Evolutionary conservation across 2,113 vertebrate species (phyloP).

Genomic region (Mirounga angustirostris): DNA sequence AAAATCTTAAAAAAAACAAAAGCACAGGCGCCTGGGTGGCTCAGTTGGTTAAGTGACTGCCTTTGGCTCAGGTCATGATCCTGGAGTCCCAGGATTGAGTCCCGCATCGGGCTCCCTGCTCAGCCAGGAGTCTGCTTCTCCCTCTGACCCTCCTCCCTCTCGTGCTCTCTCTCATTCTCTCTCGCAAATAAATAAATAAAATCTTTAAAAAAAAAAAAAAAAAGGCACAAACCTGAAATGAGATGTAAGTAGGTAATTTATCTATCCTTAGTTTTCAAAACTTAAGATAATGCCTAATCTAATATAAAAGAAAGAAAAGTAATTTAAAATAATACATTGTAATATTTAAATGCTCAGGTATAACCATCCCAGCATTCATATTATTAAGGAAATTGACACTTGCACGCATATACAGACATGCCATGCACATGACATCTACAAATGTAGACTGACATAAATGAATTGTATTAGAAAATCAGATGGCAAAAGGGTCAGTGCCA

Average conservation of each 20-base stretch:
- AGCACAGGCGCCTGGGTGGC: too few relatives aligned
- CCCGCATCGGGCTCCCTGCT: too few relatives aligned
- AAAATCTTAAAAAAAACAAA: not conserved
- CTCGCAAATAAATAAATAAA: not conserved
- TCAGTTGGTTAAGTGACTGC: too few relatives aligned
- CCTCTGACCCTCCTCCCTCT: too few relatives aligned
- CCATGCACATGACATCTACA: not conserved
- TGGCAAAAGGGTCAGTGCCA: not conserved
- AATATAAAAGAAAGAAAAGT: not conserved
- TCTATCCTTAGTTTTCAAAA: not conserved
- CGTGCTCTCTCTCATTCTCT: too few relatives aligned
- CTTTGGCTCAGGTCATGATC: too few relatives aligned
- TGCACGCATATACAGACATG: not conserved
- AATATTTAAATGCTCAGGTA: not conserved
- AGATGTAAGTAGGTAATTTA: not conserved
- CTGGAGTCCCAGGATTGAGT: too few relatives aligned
- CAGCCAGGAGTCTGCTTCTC: too few relatives aligned
- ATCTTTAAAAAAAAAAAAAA: not conserved
- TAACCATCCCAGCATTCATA: slow-evolving; percentile 18
- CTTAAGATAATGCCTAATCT: not conserved
- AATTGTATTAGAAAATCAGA: slow-evolving; percentile 28
- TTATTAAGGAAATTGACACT: slow-evolving; percentile 9
- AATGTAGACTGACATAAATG: slow-evolving; percentile 14
- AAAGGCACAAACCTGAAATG: not conserved
- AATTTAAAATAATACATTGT: slow-evolving; percentile 48